A percentile compares a stretch with the other conserved stretches of the same genome.
phyloP scores from a whole-genome alignment of 2,797 vertebrate species.

The Channa striata region DNA sequence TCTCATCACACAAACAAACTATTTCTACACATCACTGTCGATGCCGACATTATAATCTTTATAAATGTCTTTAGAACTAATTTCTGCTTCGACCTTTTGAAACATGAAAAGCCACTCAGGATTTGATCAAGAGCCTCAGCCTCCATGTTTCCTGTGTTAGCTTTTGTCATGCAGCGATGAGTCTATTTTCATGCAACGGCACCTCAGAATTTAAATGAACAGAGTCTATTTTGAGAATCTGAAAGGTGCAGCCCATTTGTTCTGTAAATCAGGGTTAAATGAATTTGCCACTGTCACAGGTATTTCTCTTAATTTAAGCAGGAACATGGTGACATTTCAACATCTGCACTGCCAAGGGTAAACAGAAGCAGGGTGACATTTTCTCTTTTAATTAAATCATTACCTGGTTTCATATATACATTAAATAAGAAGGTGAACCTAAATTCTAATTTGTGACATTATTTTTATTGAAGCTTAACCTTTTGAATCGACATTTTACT shows the following conservation, averaged over 20 bases:
- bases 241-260: background rate
- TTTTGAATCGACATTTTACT: constrained; percentile 49
- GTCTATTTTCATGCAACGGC: background rate
- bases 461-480: constrained; percentile 53
- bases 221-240: background rate
- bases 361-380: constrained; percentile 72
- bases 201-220: background rate
- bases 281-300: constrained; percentile 1
- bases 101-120: background rate
- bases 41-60: background rate
- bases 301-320: constrained; percentile 46
- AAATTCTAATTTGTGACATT: constrained; percentile 26
- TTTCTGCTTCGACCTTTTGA: background rate
- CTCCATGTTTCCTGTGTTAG: constrained; percentile 16
- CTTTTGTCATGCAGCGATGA: background rate
- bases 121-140: background rate
- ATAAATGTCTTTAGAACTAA: background rate
- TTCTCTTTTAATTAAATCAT: constrained; percentile 62
- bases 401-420: constrained; percentile 39
- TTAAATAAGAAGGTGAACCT: constrained; percentile 32
- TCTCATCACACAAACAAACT: background rate
- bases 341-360: constrained; percentile 43
- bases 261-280: constrained; percentile 28
- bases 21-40: background rate
- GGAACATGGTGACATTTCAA: constrained; percentile 68